A percentile compares a stretch with the other conserved stretches of the same genome.
Conservation (phyloP, 2,888 invertebrate genomes). For the Brachypterus glaber region DNA sequence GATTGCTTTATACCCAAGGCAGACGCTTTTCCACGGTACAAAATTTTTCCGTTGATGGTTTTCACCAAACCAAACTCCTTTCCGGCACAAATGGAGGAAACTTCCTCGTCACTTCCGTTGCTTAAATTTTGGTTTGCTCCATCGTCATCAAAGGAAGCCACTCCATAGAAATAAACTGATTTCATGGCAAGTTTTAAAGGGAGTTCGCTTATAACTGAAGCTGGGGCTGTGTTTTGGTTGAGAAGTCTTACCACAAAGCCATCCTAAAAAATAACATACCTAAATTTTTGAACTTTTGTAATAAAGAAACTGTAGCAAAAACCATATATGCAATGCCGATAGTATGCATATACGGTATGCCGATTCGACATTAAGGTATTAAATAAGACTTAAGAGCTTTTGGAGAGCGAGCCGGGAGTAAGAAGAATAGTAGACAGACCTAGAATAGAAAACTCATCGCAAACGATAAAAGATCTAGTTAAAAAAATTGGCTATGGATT, state of each 20-base stretch:
- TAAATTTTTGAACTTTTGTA: neutral
- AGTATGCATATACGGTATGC: too few species aligned
- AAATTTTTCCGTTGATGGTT: constrained; percentile 75
- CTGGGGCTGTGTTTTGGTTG: constrained; percentile 51
- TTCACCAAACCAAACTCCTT: constrained; percentile 84
- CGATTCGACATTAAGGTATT: too few species aligned
- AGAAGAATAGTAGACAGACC: too few species aligned
- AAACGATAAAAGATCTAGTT: too few species aligned
- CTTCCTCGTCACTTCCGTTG: constrained; percentile 60
- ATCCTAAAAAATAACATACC: constrained; percentile 46
- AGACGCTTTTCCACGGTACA: constrained; percentile 76
- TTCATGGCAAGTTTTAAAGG: constrained; percentile 69
- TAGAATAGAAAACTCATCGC: too few species aligned
- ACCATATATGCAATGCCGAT: too few species aligned
- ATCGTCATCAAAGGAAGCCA: constrained; percentile 63
- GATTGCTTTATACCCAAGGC: constrained; percentile 74
- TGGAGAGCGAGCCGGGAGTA: too few species aligned
- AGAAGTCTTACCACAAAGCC: constrained; percentile 69
- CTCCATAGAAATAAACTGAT: constrained; percentile 67
- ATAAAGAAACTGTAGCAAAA: too few species aligned
- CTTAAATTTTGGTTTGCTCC: constrained; percentile 35
- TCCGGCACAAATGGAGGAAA: constrained; percentile 67
- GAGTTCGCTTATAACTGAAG: constrained; percentile 52
- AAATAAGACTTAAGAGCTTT: too few species aligned
- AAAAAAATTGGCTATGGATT: too few species aligned